Conservation (phyloP, 2,797 vertebrate genomes). For the Etheostoma nigrum region DNA sequence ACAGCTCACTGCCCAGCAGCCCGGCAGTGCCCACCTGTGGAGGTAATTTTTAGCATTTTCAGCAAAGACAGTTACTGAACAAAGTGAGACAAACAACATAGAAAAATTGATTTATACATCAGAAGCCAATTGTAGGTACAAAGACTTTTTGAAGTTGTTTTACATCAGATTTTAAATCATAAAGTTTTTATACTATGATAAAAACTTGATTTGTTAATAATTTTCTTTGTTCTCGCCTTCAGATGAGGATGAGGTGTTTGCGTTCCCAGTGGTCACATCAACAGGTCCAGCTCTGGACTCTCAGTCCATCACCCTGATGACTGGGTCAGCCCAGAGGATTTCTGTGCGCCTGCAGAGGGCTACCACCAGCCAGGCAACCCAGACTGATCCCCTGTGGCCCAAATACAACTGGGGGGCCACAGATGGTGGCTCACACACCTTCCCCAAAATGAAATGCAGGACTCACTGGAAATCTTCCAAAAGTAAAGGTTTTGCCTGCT, state of each 20-base stretch:
- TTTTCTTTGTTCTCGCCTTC: slow-evolving; percentile 17
- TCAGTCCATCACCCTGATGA: slow-evolving; percentile 94
- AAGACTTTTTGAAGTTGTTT: not conserved
- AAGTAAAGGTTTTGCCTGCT: slow-evolving; percentile 92
- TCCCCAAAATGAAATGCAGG: slow-evolving; percentile 96
- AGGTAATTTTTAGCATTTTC: slow-evolving; percentile 49
- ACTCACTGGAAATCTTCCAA: slow-evolving; percentile 90
- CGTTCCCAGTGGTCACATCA: slow-evolving; percentile 87
- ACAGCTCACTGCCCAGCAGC: slow-evolving; percentile 93
- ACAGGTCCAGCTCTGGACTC: slow-evolving; percentile 83
- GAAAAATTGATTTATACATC: not conserved
- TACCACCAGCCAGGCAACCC: slow-evolving; percentile 94
- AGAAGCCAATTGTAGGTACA: not conserved
- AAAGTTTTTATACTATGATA: not conserved
- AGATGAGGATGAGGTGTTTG: slow-evolving; percentile 96
- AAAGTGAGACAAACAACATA: not conserved
- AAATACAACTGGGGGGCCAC: slow-evolving; percentile 87
- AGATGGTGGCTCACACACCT: slow-evolving; percentile 92
- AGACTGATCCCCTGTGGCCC: slow-evolving; percentile 93
- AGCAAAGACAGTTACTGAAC: not conserved
- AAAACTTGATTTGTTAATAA: not conserved
- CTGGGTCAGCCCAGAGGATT: slow-evolving; percentile 93
- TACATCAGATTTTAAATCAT: too few relatives aligned
- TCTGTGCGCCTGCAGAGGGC: slow-evolving; percentile 93
- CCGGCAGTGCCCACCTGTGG: slow-evolving; percentile 89